Evolutionary conservation across 1,140 invertebrate species (phyloP), one percentile per base, ranked within the genome.

Genomic region (Bombus huntii): DNA sequence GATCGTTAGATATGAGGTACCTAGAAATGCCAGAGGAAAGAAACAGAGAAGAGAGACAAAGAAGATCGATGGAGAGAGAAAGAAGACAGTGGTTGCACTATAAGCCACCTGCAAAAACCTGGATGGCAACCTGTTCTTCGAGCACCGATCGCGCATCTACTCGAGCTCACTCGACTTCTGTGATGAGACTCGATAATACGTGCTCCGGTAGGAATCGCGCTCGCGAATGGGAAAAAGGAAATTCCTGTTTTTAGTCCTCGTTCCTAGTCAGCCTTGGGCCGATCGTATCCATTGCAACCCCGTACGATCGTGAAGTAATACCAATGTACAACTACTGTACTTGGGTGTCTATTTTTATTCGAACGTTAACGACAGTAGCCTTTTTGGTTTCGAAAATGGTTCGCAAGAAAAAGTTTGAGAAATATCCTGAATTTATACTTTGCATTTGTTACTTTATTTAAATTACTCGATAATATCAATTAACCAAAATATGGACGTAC

Each of bases 101-200:
- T 89, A 90, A 88, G 87, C 75, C 82, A 91, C 82, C 84, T 86
- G 88, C 88, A 91, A 91, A 91, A 90, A 91, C 81, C 86, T 83
- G 88, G 87, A 90, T 86, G 88, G 88, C 81, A 91, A 91, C 90
- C 87, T 91, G 91, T 91, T 91, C 86, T 31, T 68, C 72, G 87
- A 75, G 80, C 87, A 68, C 59, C 78, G 75, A 89, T 90, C 81
- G 75, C 83, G 78, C 82, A 81, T 85, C 75, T 76, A 70, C 72
- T 75, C 68, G 87, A 57, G 44, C 44, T 65, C 42, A 25, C 78
- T 62, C 59, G 57, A 79, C 70, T 87, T 83, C 80, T 88, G 65
- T 80, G 83, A 90, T 88, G 83, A 88, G 68, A 85, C 87, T 87
- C 81, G 83, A 90, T 90, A 89, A 83, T 75, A 87, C 77, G 74